A percentile compares a stretch with the other conserved stretches of the same genome.
Conservation (phyloP, 2,797 vertebrate genomes). For the Sebastiscus tertius region DNA sequence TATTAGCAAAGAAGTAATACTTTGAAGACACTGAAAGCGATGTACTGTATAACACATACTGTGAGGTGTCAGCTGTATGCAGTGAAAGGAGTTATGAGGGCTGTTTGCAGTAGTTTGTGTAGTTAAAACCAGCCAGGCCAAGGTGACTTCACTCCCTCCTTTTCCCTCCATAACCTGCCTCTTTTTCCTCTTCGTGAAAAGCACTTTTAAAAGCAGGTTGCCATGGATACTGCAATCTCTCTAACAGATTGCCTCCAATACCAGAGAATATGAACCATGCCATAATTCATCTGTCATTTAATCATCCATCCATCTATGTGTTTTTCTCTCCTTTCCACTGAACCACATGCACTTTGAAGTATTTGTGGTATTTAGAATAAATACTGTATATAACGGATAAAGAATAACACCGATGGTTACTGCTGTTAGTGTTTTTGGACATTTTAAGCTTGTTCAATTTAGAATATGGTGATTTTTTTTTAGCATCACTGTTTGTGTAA, state of each 20-base stretch:
- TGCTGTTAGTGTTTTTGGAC: not conserved
- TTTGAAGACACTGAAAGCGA: not conserved
- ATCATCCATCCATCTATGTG: slow-evolving; percentile 40
- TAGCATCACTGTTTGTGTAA: not conserved
- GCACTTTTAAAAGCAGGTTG: slow-evolving; percentile 79
- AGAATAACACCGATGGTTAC: not conserved
- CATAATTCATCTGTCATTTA: slow-evolving; percentile 68
- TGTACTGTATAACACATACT: not conserved
- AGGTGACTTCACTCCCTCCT: slow-evolving; percentile 62
- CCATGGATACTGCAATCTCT: slow-evolving; percentile 80
- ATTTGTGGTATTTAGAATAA: not conserved
- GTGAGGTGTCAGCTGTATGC: not conserved
- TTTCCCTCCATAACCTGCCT: slow-evolving; percentile 55
- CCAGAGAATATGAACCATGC: slow-evolving; percentile 59
- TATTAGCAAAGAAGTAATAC: not conserved
- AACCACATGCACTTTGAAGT: not conserved
- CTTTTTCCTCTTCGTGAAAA: slow-evolving; percentile 65
- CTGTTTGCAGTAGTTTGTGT: slow-evolving; percentile 43
- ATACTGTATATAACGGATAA: not conserved
- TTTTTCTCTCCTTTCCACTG: not conserved
- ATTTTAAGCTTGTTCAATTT: not conserved
- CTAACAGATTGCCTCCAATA: slow-evolving; percentile 72
- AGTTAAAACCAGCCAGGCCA: slow-evolving; percentile 46
- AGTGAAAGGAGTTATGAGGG: slow-evolving; percentile 5
- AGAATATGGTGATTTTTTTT: not conserved